Base-by-base conservation (phyloP, 1,140 invertebrate genomes). In the Heliconius melpomene region DNA sequence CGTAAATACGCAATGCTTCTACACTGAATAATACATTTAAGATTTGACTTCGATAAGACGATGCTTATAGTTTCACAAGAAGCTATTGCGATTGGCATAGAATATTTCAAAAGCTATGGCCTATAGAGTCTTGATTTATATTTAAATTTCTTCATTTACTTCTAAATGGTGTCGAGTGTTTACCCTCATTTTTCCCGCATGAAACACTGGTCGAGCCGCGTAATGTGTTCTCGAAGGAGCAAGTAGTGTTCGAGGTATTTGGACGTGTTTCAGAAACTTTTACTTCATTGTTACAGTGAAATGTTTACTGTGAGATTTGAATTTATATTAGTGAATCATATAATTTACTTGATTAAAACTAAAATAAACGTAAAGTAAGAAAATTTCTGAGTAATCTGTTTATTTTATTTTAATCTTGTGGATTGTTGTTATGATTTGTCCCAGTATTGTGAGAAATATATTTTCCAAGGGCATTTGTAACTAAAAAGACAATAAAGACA, bases 151-250 rank as follows among this genome's bases (percentile, higher is more conserved):
- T 46, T 46, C 40, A 13, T 46, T 16, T 46, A 77, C 54, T 71
- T 36, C 40, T 76, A 74, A 75, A 79, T 82, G 71, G 77, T 82
- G 81, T 82, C 81, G 79, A 72, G 72, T 82, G 81, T 75, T 73
- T 75, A 77, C 72, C 72, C 75, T 74, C 29, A 78, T 74, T 70
- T 81, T 78, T 81, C 78, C 75, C 74, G 72, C 74, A 60, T 16
- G 76, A 50, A 72, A 60, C 38, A 18, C 72, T 71, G 46, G 72
- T 38, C 3, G 60, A n/a, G 13, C 23, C 23, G 54, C 40, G 50
- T 29, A 74, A 29, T 50, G 73, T 52, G 32, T 52, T 75, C 29
- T 54, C n/a, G 52, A 29, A 75, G 50, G 9, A 60, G 7, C 54
- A 29, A 66, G 26, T 66, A 29, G 60, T 66, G 23, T 16, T 66